phyloP scores from a whole-genome alignment of 2,888 invertebrate species.

The Euspilapteryx auroguttella region DNA sequence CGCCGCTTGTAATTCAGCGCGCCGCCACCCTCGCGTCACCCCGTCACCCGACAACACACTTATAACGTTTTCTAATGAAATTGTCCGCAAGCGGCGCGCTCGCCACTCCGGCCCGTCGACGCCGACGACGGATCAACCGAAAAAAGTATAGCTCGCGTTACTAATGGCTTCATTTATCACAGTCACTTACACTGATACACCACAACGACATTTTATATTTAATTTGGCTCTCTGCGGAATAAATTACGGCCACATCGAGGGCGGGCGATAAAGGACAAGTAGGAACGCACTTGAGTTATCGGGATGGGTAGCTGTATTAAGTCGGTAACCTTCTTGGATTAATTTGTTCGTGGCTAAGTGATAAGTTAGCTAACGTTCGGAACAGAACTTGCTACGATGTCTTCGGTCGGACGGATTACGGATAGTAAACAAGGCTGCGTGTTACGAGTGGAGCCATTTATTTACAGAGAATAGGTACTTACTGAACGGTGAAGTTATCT shows the following conservation, averaged over 20 bases:
- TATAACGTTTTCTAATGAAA: conserved; percentile 61
- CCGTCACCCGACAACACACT: conserved; percentile 50
- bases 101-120: conserved; percentile 45
- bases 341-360: conserved; percentile 48
- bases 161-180: conserved; percentile 62
- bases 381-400: conserved; percentile 28
- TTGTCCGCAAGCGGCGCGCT: conserved; percentile 52
- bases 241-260: conserved; percentile 53
- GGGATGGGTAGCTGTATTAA: conserved; percentile 37
- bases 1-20: conserved; percentile 46
- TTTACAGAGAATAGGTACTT: conserved; percentile 9
- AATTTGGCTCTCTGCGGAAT: conserved; percentile 54
- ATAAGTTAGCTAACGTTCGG: conserved; percentile 31
- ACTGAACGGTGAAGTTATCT: too few species aligned
- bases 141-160: conserved; percentile 59
- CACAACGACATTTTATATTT: conserved; percentile 60
- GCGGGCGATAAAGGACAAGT: conserved; percentile 41
- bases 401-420: conserved; percentile 17
- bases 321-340: conserved; percentile 44
- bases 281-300: conserved; percentile 38
- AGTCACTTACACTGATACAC: conserved; percentile 62
- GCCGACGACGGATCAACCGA: conserved; percentile 56
- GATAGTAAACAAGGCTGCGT: not conserved
- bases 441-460: conserved; percentile 11
- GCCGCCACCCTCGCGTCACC: conserved; percentile 29